Evolutionary conservation across 2,797 vertebrate species (phyloP).

Genomic region (Zenarchopterus dispar): DNA sequence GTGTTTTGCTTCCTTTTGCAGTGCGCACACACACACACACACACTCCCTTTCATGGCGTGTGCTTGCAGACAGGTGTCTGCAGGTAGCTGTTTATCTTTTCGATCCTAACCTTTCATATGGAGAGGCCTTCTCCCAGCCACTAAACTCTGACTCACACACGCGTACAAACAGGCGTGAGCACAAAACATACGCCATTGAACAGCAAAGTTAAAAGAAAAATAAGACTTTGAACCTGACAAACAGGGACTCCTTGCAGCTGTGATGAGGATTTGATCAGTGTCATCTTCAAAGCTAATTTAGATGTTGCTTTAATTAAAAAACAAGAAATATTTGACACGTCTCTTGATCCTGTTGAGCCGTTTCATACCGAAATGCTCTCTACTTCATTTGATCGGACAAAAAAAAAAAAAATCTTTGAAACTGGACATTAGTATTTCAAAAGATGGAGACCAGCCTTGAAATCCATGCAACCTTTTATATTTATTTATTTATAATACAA

Average conservation of each 20-base stretch:
- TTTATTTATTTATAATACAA: not conserved
- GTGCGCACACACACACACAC: slow-evolving; percentile 3
- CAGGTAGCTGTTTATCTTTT: slow-evolving; percentile 83
- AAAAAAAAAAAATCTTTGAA: slow-evolving; percentile 58
- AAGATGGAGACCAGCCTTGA: slow-evolving; percentile 43
- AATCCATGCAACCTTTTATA: not conserved
- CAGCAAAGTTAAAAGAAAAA: slow-evolving; percentile 74
- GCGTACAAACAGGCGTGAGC: slow-evolving; percentile 4
- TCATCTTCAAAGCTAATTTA: slow-evolving; percentile 74
- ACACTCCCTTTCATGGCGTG: slow-evolving; percentile 45
- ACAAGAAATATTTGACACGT: slow-evolving; percentile 62
- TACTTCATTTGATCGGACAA: slow-evolving; percentile 48
- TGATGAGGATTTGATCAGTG: slow-evolving; percentile 60
- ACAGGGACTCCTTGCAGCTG: slow-evolving; percentile 70
- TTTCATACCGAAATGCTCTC: slow-evolving; percentile 63
- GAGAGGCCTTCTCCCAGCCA: slow-evolving; percentile 66
- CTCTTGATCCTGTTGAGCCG: slow-evolving; percentile 62
- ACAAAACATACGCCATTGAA: slow-evolving; percentile 50
- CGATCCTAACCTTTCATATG: slow-evolving; percentile 76
- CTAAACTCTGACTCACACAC: slow-evolving; percentile 31
- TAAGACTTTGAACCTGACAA: slow-evolving; percentile 72
- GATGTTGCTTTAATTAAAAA: slow-evolving; percentile 70
- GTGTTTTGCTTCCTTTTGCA: slow-evolving; percentile 32
- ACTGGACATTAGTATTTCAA: slow-evolving; percentile 71
- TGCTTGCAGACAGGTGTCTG: slow-evolving; percentile 82